Evolutionary conservation across 2,888 invertebrate genomes (phyloP), one percentile per base, ranked within the genome.

Genomic region (Amphipoea lucens): DNA sequence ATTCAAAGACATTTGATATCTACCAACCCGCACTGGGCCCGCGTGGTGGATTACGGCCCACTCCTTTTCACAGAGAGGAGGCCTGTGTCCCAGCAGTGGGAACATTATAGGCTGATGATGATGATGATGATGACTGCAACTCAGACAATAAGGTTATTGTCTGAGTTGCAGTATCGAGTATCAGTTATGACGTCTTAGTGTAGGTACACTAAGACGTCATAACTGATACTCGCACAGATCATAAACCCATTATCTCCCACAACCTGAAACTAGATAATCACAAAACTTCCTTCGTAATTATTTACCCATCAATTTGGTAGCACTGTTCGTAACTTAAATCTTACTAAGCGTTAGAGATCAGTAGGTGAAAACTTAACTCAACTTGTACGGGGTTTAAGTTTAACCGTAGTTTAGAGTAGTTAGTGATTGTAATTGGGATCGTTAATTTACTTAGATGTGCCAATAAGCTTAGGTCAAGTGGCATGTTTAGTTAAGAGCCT

Each of bases 381-480:
- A 74, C 76, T 87, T 81, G 60, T 42, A 70, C 36, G 54, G 20
- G 76, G 78, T 85, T 87, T 40, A n/a, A 88, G 67, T 88, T 86
- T 76, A 87, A 88, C 83, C 81, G 82, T 83, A 83, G 87, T 90
- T 90, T 65, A 72, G 29, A 65, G 74, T 54, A 81, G 83, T 88
- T 85, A 86, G 81, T 76, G 72, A 74, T 60, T 83, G 86, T 84
- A 90, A 89, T 89, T 87, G 83, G 70, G 65, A 81, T 71, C 72
- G 82, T 77, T 83, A 76, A 84, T 88, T 88, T 79, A 80, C 77
- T 89, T 84, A 78, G 65, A 85, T 79, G 79, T 76, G 40, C 76
- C 62, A 76, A 87, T 87, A 82, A 71, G 66, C 42, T 84, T 54
- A 69, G 75, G 71, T 76, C 60, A 72, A 76, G 54, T 68, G 65